A percentile compares a stretch with the other conserved stretches of the same genome.
Evolutionary conservation across 2,797 vertebrate species (phyloP).

Genomic region (Rhinella marina): DNA sequence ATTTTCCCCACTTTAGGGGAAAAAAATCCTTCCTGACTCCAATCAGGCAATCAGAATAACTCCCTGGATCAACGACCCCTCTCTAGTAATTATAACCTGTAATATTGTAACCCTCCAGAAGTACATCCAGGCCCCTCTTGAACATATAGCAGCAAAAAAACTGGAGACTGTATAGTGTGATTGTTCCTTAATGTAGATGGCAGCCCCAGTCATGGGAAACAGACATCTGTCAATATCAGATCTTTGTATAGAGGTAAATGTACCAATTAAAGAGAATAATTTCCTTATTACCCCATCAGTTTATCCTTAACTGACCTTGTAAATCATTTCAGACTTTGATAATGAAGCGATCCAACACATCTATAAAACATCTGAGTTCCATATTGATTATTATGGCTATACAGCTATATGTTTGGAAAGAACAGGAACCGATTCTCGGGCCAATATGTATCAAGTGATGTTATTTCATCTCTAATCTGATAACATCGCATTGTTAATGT

Average conservation of each 20-base stretch:
- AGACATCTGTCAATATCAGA: background rate
- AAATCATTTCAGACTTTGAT: background rate
- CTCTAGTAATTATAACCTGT: no score
- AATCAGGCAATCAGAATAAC: no score
- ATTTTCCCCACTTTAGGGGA: no score
- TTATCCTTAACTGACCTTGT: constrained; percentile 8
- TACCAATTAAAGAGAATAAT: background rate
- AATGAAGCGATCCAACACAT: background rate
- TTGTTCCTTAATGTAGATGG: background rate
- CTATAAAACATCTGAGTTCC: constrained; percentile 22
- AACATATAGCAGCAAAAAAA: background rate
- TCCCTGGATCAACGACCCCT: no score
- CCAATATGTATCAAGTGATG: constrained; percentile 35
- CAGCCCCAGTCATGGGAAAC: background rate
- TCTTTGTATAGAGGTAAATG: background rate
- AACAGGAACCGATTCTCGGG: background rate
- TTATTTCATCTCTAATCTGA: constrained; percentile 24
- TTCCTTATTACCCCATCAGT: background rate
- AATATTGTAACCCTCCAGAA: no score
- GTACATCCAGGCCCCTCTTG: no score
- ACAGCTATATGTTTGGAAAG: constrained; percentile 34
- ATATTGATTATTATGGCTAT: constrained; percentile 33
- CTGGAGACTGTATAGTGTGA: background rate
- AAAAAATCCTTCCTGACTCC: no score
- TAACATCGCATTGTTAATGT: constrained; percentile 23